These are phyloP conservation scores for Choristoneura rosaceana DNA, from an alignment of 2,888 invertebrate species.

Conservation along the genomic window DNA sequence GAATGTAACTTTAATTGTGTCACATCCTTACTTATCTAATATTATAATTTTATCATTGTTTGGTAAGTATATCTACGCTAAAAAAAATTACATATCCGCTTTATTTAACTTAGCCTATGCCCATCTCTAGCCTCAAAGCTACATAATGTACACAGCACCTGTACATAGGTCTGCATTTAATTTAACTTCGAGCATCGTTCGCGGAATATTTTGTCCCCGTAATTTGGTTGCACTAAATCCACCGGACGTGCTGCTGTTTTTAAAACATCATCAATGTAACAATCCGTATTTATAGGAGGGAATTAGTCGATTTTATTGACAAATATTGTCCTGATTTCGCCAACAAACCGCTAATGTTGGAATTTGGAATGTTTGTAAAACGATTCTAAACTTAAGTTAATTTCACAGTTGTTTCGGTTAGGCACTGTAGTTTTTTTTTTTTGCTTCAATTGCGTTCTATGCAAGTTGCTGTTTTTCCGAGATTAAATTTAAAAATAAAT, in stretches of 20 bases:
- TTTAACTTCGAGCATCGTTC: constrained; percentile 34
- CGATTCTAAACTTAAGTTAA: not conserved
- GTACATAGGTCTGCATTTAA: constrained; percentile 33
- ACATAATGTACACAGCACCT: constrained; percentile 47
- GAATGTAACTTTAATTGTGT: not conserved
- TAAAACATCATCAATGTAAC: constrained; percentile 21
- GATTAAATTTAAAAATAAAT: not conserved
- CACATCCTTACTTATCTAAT: too few species aligned
- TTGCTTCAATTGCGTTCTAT: not conserved
- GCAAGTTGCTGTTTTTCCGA: not conserved
- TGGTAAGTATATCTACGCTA: too few species aligned
- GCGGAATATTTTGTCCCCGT: constrained; percentile 30
- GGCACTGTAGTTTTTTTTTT: not conserved
- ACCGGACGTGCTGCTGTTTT: constrained; percentile 4
- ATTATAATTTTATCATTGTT: too few species aligned
- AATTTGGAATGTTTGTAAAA: constrained; percentile 7
- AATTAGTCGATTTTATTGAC: constrained; percentile 2
- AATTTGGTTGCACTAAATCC: constrained; percentile 17
- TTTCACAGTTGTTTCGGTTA: not conserved
- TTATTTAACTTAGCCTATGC: not conserved
- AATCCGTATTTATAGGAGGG: constrained; percentile 10
- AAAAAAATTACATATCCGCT: not conserved
- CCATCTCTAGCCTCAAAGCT: constrained; percentile 38
- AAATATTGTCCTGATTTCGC: constrained; percentile 1
- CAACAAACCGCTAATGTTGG: constrained; percentile 7